phyloP scores from a whole-genome alignment of 2,888 invertebrate genomes.

The Athalia cordata region DNA sequence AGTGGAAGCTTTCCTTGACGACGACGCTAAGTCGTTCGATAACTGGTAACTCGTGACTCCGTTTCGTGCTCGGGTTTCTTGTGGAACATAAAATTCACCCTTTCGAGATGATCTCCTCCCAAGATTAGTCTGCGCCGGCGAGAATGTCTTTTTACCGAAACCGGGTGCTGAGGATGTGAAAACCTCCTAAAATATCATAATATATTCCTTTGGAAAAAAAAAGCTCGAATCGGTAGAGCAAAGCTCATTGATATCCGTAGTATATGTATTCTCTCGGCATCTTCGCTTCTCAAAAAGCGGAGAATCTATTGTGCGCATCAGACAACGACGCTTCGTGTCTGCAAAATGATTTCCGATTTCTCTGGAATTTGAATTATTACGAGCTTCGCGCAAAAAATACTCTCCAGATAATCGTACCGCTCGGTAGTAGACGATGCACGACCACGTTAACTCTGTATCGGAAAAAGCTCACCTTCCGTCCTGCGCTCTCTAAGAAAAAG shows the following conservation, averaged over 20 bases:
- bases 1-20: constrained; percentile 20
- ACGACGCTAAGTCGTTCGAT: constrained; percentile 29
- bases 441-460: too few species aligned
- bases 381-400: constrained; percentile 10
- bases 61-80: constrained; percentile 12
- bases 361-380: constrained; percentile 32
- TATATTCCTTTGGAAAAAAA: background rate
- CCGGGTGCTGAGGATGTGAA: too few species aligned
- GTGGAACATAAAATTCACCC: constrained; percentile 2
- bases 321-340: background rate
- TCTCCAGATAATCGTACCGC: background rate
- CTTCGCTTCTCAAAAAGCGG: too few species aligned
- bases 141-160: background rate
- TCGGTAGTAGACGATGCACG: background rate
- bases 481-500: too few species aligned
- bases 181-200: too few species aligned
- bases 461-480: too few species aligned
- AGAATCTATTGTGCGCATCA: background rate
- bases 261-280: too few species aligned
- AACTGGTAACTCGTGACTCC: constrained; percentile 21
- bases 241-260: background rate
- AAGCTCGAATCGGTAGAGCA: background rate
- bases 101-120: constrained; percentile 12
- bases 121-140: background rate
- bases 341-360: constrained; percentile 2